Percentiles rank a stretch among this genome's conserved stretches.
Evolutionary conservation across 1,140 invertebrate species (phyloP).

Genomic region (Eciton burchellii): DNA sequence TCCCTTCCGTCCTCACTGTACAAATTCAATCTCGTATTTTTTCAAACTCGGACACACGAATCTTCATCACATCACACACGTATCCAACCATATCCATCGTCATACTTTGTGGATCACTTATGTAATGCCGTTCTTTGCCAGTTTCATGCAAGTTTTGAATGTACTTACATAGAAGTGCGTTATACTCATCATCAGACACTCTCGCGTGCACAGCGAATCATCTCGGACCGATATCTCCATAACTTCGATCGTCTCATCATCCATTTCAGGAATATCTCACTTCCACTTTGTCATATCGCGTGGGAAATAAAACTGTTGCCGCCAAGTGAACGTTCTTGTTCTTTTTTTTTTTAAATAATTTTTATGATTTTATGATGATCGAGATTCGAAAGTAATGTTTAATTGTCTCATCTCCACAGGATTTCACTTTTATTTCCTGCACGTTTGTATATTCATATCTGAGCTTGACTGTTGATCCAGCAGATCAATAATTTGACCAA

Average conservation of each 20-base stretch:
- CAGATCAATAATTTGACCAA: background rate
- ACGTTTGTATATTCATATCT: constrained; percentile 12
- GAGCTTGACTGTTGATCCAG: constrained; percentile 49
- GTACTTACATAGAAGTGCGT: constrained; percentile 68
- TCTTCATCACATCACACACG: background rate
- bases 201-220: constrained; percentile 40
- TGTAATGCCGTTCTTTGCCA: constrained; percentile 68
- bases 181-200: constrained; percentile 51
- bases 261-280: constrained; percentile 67
- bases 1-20: constrained; percentile 5
- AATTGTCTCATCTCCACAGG: background rate
- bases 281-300: constrained; percentile 41
- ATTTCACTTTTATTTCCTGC: constrained; percentile 64
- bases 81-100: constrained; percentile 18
- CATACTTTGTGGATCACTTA: constrained; percentile 67
- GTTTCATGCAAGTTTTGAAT: constrained; percentile 72
- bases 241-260: constrained; percentile 44
- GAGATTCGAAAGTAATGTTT: background rate
- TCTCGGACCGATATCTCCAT: constrained; percentile 52
- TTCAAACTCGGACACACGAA: constrained; percentile 38
- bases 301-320: constrained; percentile 66
- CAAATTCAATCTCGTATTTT: constrained; percentile 49
- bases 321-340: background rate
- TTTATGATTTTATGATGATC: background rate
- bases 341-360: background rate